Conservation (phyloP, 2,888 invertebrate species). For the Noctua pronuba region DNA sequence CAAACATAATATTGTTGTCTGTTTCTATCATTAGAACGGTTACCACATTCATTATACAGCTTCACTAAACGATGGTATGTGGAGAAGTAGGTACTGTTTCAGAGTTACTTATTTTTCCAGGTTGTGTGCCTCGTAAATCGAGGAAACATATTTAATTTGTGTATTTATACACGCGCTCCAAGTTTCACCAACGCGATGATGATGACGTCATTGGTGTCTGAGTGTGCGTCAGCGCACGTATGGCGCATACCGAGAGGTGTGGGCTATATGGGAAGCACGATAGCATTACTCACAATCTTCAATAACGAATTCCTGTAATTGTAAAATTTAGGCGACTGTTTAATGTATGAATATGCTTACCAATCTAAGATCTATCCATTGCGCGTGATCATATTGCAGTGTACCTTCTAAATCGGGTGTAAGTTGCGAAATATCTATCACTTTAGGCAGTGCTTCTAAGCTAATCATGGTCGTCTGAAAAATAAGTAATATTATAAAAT, state of each 20-base stretch:
- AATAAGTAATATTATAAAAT: slow-evolving; percentile 36
- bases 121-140: slow-evolving; percentile 21
- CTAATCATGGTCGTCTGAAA: slow-evolving; percentile 98
- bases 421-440: slow-evolving; percentile 97
- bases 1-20: slow-evolving; percentile 29
- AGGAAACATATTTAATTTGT: slow-evolving; percentile 48
- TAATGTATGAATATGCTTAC: slow-evolving; percentile 74
- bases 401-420: slow-evolving; percentile 98
- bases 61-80: slow-evolving; percentile 17
- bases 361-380: slow-evolving; percentile 98
- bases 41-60: slow-evolving; percentile 36
- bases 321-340: slow-evolving; percentile 26
- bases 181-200: slow-evolving; percentile 52
- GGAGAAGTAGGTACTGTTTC: slow-evolving; percentile 16
- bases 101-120: slow-evolving; percentile 31
- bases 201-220: slow-evolving; percentile 54
- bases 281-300: slow-evolving; percentile 59
- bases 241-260: slow-evolving; percentile 51
- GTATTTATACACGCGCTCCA: slow-evolving; percentile 45
- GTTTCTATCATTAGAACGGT: slow-evolving; percentile 42
- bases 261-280: slow-evolving; percentile 51
- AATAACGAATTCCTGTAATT: slow-evolving; percentile 48
- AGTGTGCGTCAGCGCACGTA: slow-evolving; percentile 46
- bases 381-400: slow-evolving; percentile 98
- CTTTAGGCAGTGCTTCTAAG: slow-evolving; percentile 97